These are phyloP conservation scores for Pseudococcus viburni DNA, from an alignment of 2,888 invertebrate species.

Conservation along the genomic window DNA sequence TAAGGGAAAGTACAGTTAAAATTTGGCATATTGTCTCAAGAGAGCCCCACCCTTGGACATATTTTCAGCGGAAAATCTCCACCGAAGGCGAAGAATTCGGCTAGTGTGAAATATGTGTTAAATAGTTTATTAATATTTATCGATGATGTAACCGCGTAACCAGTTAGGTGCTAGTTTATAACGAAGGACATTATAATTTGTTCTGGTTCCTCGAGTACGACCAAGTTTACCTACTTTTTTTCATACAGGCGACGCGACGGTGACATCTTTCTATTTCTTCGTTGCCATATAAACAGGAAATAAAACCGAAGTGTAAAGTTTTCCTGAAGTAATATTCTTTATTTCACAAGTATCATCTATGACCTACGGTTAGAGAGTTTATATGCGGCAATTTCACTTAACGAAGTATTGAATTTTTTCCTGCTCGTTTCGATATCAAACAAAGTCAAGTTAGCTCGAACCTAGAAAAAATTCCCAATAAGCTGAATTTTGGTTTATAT, in stretches of 20 bases:
- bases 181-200: conserved; percentile 19
- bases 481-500: no score
- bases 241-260: not conserved
- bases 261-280: conserved; percentile 29
- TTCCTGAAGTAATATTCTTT: conserved; percentile 13
- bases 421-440: not conserved
- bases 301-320: not conserved
- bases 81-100: not conserved
- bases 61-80: conserved; percentile 2
- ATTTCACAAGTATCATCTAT: conserved; percentile 31
- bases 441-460: no score
- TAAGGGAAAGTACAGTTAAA: not conserved
- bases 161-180: conserved; percentile 1
- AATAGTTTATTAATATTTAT: conserved; percentile 28
- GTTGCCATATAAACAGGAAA: conserved; percentile 22
- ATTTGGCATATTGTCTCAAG: not conserved
- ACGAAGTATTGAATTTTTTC: conserved; percentile 1
- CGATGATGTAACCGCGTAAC: conserved; percentile 13
- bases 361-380: conserved; percentile 18
- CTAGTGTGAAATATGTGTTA: not conserved
- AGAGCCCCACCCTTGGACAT: not conserved
- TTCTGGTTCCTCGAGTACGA: conserved; percentile 13
- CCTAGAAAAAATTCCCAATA: no score
- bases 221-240: not conserved
- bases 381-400: conserved; percentile 7